Conservation (phyloP, 1,140 invertebrate species). For the fruit fly (Drosophila melanogaster) region DNA sequence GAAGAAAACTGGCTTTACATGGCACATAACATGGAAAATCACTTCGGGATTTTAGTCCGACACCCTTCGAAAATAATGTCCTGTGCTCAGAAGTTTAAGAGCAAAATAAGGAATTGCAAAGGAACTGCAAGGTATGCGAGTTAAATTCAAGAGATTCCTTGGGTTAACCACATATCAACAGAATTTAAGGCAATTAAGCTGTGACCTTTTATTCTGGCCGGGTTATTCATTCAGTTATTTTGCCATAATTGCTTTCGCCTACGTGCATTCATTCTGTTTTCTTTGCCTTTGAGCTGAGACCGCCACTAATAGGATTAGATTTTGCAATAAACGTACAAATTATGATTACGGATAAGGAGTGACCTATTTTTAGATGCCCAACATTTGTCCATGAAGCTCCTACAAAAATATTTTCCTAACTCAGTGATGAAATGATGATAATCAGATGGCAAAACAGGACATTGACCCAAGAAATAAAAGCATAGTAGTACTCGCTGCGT, state of each 20-base stretch:
- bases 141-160: not conserved
- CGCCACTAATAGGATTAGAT: slow-evolving; percentile 44
- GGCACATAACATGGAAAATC: slow-evolving; percentile 31
- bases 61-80: not conserved
- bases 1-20: slow-evolving; percentile 11
- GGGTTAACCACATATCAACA: not conserved
- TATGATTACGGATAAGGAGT: slow-evolving; percentile 13
- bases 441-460: slow-evolving; percentile 18
- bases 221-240: slow-evolving; percentile 18
- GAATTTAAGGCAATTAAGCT: not conserved
- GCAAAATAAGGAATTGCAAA: not conserved
- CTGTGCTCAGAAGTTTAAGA: not conserved
- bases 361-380: slow-evolving; percentile 7
- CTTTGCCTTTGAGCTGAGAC: slow-evolving; percentile 11
- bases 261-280: slow-evolving; percentile 4
- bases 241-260: slow-evolving; percentile 32
- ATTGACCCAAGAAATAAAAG: not conserved
- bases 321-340: slow-evolving; percentile 29
- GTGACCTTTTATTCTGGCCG: slow-evolving; percentile 6
- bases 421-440: slow-evolving; percentile 11
- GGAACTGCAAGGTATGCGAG: not conserved
- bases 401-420: slow-evolving; percentile 19
- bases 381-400: slow-evolving; percentile 2
- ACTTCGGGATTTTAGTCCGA: slow-evolving; percentile 10
- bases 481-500: not conserved